Base-by-base conservation (phyloP, 2,888 invertebrate species). In the Dasysyrphus albostriatus region DNA sequence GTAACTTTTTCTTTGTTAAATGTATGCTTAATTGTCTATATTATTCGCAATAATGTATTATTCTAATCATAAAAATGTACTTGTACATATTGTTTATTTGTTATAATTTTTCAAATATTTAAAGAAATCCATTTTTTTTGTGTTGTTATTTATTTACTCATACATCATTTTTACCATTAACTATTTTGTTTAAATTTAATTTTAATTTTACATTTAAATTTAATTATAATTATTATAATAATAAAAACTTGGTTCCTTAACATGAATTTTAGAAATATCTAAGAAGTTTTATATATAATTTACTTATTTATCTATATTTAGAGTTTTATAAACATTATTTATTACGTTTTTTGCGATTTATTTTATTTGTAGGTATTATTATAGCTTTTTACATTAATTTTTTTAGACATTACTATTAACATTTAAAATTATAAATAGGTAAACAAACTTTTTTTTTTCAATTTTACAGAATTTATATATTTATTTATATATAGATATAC, bases 71-170 rank as follows among this genome's bases (percentile, higher is more conserved):
- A 81, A 63, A 69, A 32, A 61, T 76, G 54, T 75, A 81, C 59
- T 47, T 69, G 61, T 49, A 32, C 51, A 75, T 44, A 19, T 47
- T 44, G 56, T 65, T 76, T 58, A 61, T 61, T 24, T 61, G 34
- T n/a, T 74, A n/a, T 16, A 54, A 34, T 56, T 69, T 74, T 85
- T 85, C 82, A 78, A 85, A 85, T 85, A 82, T 85, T 85, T 85
- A 85, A 85, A 85, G 85, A 85, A 85, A 85, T 85, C 85, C 85
- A 85, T 58, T 77, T 78, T 77, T 51, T n/a, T n/a, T n/a, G n/a
- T n/a, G n/a, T n/a, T 56, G 32, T 12, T 44, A 12, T 65, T 78
- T 54, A 37, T 47, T 58, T 84, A 80, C n/a, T 80, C 69, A 76
- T 69, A 16, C 24, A 65, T 42, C 6, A 67, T 47, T n/a, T 29